phyloP scores from a whole-genome alignment of 2,797 vertebrate genomes.

The Astyanax mexicanus region DNA sequence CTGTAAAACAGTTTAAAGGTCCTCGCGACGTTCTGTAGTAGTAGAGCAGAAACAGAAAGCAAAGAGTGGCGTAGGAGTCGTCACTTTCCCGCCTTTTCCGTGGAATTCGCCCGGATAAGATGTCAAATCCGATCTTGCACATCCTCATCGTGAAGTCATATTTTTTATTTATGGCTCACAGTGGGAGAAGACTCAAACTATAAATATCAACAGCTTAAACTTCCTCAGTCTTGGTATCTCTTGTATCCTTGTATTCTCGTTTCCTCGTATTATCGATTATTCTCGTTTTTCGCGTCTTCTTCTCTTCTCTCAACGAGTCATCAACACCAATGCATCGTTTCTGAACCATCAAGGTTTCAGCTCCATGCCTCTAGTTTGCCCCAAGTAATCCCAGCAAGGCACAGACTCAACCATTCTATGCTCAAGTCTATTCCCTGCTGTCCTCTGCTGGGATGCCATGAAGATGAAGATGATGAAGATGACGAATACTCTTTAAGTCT shows the following conservation, averaged over 20 bases:
- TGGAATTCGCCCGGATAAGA: constrained; percentile 37
- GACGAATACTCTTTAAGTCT: too few species aligned
- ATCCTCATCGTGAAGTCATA: constrained; percentile 42
- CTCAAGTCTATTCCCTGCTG: constrained; percentile 36
- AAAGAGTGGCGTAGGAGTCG: constrained; percentile 24
- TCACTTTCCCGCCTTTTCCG: constrained; percentile 58
- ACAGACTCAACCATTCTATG: constrained; percentile 4
- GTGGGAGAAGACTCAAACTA: background rate
- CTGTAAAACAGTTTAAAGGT: background rate
- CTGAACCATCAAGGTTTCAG: background rate
- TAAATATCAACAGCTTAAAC: too few species aligned
- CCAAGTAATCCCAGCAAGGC: constrained; percentile 15
- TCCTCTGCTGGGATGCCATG: constrained; percentile 37
- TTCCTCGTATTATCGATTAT: too few species aligned
- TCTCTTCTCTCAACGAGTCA: background rate
- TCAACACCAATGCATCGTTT: too few species aligned
- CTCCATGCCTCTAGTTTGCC: constrained; percentile 7
- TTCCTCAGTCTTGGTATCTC: too few species aligned
- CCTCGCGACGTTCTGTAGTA: constrained; percentile 27
- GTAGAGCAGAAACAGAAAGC: constrained; percentile 51
- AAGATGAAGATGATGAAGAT: too few species aligned
- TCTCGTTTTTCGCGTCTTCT: too few species aligned
- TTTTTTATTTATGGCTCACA: constrained; percentile 13
- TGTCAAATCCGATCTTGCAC: constrained; percentile 48
- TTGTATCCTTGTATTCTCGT: too few species aligned